Conservation (phyloP, 2,797 vertebrate species). For the Gymnodraco acuticeps region DNA sequence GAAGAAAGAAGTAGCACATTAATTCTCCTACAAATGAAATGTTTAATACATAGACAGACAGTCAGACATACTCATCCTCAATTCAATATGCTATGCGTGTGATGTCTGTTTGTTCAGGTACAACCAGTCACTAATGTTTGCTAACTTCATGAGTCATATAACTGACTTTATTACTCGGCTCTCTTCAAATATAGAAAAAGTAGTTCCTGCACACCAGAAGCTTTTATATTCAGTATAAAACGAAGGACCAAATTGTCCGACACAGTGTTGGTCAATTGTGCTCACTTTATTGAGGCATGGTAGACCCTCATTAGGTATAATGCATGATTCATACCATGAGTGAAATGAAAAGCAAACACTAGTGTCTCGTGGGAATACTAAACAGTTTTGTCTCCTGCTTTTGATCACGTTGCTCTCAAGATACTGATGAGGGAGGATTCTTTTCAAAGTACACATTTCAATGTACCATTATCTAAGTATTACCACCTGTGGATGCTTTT, state of each 20-base stretch:
- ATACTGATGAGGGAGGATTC: neutral
- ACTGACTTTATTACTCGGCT: neutral
- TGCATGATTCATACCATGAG: neutral
- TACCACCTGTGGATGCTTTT: constrained; percentile 24
- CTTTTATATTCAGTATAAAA: neutral
- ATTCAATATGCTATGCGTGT: neutral
- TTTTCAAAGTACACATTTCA: neutral
- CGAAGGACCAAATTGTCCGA: neutral
- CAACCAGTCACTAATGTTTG: neutral
- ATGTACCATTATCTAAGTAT: constrained; percentile 9
- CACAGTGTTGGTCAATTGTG: neutral
- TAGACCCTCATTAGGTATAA: neutral
- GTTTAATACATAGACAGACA: neutral
- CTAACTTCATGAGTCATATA: neutral
- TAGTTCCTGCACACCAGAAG: neutral
- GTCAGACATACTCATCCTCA: neutral
- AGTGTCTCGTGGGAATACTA: neutral
- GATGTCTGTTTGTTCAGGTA: neutral
- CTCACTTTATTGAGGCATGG: neutral
- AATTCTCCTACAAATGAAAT: neutral
- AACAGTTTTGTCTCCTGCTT: neutral
- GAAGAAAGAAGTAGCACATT: neutral
- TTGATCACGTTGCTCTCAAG: neutral
- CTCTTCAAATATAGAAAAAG: neutral
- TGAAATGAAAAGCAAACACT: neutral